Conservation (phyloP, 2,113 vertebrate genomes). For the Halcyon senegalensis region DNA sequence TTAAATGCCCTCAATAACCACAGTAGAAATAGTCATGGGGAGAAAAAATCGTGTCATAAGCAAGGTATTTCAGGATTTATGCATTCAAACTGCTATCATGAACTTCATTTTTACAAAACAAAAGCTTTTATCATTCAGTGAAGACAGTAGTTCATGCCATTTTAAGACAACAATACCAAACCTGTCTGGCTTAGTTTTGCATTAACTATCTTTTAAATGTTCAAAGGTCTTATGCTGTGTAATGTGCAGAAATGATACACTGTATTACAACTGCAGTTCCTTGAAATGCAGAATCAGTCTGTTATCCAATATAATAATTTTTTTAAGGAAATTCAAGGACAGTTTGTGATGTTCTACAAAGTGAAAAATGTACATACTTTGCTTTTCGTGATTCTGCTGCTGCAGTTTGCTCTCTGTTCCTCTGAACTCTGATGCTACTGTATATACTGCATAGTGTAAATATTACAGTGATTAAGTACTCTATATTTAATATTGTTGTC, state of each 20-base stretch:
- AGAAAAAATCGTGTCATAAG: not conserved
- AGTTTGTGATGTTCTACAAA: not conserved
- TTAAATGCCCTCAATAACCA: not conserved
- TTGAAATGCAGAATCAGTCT: not conserved
- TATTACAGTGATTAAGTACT: not conserved
- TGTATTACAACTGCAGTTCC: not conserved
- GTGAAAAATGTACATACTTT: not conserved
- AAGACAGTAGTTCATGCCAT: not conserved
- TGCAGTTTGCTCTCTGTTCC: not conserved
- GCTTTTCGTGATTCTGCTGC: not conserved
- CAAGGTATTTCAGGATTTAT: not conserved
- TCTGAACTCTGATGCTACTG: not conserved
- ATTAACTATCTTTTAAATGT: not conserved
- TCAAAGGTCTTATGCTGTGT: not conserved
- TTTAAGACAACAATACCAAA: not conserved
- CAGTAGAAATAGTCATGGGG: not conserved
- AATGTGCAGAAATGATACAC: not conserved
- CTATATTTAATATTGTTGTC: not conserved
- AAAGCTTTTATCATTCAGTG: not conserved
- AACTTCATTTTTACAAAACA: not conserved
- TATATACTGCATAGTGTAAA: not conserved
- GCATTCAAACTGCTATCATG: not conserved
- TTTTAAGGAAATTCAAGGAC: not conserved
- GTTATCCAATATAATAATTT: not conserved
- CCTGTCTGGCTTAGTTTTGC: not conserved